Evolutionary conservation across 2,797 vertebrate species (phyloP).

Genomic region (Vireo griseus): DNA sequence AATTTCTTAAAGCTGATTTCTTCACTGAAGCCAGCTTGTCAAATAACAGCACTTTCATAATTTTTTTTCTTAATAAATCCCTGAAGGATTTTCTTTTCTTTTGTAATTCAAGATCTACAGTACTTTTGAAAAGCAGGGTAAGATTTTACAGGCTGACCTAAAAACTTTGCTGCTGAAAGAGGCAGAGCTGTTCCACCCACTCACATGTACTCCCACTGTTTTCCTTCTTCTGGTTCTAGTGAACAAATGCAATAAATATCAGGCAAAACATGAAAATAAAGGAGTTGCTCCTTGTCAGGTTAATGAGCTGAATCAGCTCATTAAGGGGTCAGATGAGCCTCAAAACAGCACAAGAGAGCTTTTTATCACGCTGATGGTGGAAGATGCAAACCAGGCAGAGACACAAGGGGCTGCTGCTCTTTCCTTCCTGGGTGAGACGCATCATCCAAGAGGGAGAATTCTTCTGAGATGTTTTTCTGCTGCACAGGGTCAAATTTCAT

Average conservation of each 20-base stretch:
- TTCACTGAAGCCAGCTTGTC: background rate
- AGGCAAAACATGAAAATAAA: background rate
- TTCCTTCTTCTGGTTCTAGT: background rate
- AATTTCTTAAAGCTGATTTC: background rate
- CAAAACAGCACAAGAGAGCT: background rate
- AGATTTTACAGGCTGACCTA: background rate
- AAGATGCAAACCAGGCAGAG: background rate
- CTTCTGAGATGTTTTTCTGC: background rate
- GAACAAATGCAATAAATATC: background rate
- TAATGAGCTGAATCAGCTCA: conserved; percentile 1
- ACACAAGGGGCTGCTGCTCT: background rate
- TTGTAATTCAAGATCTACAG: background rate
- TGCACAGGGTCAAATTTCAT: background rate
- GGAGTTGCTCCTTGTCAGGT: background rate
- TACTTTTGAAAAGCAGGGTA: background rate
- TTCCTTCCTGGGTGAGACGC: background rate
- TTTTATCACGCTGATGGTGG: background rate
- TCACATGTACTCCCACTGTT: background rate
- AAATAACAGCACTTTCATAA: background rate
- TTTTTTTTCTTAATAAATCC: background rate
- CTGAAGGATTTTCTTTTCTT: background rate
- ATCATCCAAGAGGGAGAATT: background rate
- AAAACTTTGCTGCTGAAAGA: background rate
- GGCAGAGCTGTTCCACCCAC: background rate
- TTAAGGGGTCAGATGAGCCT: background rate